A percentile compares a stretch with the other conserved stretches of the same genome.
Conservation (phyloP, 2,888 invertebrate genomes). For the Lucinisca nassula region DNA sequence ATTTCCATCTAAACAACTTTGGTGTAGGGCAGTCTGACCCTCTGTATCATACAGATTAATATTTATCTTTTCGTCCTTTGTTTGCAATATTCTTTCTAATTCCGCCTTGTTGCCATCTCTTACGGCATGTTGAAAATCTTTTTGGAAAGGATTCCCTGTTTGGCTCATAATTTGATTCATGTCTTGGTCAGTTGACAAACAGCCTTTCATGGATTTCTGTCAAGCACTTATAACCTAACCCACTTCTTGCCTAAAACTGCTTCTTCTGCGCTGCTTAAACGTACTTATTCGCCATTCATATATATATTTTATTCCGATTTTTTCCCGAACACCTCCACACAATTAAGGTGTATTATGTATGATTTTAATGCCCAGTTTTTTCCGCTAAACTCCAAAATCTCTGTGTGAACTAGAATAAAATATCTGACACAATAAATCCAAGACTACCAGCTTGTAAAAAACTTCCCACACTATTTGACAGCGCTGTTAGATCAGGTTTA, state of each 20-base stretch:
- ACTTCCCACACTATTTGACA: not conserved
- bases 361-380: no score
- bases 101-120: slow-evolving; percentile 85
- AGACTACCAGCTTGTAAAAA: not conserved
- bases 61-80: slow-evolving; percentile 86
- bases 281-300: no score
- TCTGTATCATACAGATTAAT: slow-evolving; percentile 87
- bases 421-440: slow-evolving; percentile 13
- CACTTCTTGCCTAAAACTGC: no score
- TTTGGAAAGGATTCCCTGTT: slow-evolving; percentile 79
- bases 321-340: no score
- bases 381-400: not conserved
- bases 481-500: slow-evolving; percentile 2
- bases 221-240: no score
- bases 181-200: no score
- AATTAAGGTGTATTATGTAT: no score
- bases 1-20: slow-evolving; percentile 87
- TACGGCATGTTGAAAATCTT: slow-evolving; percentile 86
- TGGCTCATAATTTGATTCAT: slow-evolving; percentile 60
- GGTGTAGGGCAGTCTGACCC: slow-evolving; percentile 88
- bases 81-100: slow-evolving; percentile 85
- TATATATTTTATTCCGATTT: no score
- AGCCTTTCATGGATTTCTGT: no score
- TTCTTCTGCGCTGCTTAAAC: no score
- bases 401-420: not conserved